Evolutionary conservation across 2,888 invertebrate species (phyloP).

Genomic region (Erebia aethiops): DNA sequence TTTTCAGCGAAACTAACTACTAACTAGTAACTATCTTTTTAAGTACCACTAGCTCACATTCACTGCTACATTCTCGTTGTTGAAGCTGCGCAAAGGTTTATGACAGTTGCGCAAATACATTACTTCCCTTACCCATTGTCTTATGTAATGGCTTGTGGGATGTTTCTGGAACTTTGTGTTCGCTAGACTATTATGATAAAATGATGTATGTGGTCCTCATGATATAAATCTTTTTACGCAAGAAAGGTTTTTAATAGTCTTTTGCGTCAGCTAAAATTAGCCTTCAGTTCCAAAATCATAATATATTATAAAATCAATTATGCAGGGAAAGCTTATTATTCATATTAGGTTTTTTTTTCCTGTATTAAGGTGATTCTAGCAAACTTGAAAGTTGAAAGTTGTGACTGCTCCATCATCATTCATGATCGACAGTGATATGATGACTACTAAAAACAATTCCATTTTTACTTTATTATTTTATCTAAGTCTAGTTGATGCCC

Average conservation of each 20-base stretch:
- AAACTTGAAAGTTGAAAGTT: neutral
- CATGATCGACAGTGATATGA: neutral
- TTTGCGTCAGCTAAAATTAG: too few relatives aligned
- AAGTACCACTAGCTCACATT: neutral
- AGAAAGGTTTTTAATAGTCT: neutral
- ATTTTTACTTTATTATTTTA: too few relatives aligned
- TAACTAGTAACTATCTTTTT: neutral
- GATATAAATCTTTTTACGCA: conserved; percentile 5
- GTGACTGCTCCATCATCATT: neutral
- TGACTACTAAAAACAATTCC: too few relatives aligned
- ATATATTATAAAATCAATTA: neutral
- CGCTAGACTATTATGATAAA: conserved; percentile 17
- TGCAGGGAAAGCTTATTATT: too few relatives aligned
- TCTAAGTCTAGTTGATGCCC: too few relatives aligned
- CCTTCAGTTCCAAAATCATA: neutral
- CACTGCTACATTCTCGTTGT: conserved; percentile 4
- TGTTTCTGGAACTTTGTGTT: conserved; percentile 32
- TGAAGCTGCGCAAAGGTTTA: conserved; percentile 27
- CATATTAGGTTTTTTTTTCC: too few relatives aligned
- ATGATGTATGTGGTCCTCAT: neutral
- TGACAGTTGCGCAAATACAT: conserved; percentile 34
- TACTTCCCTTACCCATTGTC: conserved; percentile 32
- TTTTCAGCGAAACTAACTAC: neutral
- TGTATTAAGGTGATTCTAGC: neutral
- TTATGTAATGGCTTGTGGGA: conserved; percentile 31